Evolutionary conservation across 2,888 invertebrate genomes (phyloP).

Genomic region (Thera obeliscata): DNA sequence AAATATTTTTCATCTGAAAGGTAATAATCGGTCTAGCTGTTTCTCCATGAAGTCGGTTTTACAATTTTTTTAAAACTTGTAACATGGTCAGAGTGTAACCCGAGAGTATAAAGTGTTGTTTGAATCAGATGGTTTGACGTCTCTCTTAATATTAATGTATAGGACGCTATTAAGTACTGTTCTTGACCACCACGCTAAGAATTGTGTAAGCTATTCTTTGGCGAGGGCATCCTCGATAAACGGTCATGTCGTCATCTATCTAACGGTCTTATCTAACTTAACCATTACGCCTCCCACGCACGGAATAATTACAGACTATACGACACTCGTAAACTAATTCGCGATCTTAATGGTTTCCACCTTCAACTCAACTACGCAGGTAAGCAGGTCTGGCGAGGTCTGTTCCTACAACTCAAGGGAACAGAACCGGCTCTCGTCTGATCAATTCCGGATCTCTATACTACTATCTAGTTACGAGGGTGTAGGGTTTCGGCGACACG

Average conservation of each 20-base stretch:
- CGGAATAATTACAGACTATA: conserved; percentile 24
- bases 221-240: conserved; percentile 4
- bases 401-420: conserved; percentile 31
- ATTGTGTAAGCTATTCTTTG: conserved; percentile 2
- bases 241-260: conserved; percentile 13
- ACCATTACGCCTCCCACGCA: conserved; percentile 21
- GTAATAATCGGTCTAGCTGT: too few relatives aligned
- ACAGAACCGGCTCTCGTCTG: conserved; percentile 53
- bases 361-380: conserved; percentile 44
- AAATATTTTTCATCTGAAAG: too few relatives aligned
- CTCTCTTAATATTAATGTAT: too few relatives aligned
- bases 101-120: too few relatives aligned
- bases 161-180: background rate
- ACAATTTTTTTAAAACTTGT: too few relatives aligned
- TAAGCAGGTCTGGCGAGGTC: conserved; percentile 50
- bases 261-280: conserved; percentile 18
- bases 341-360: conserved; percentile 23
- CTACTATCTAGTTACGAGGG: conserved; percentile 64
- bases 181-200: background rate
- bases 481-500: conserved; percentile 68
- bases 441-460: conserved; percentile 61
- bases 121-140: too few relatives aligned
- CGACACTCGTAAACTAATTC: conserved; percentile 18
- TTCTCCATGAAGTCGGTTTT: too few relatives aligned
- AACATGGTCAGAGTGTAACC: too few relatives aligned